Evolutionary conservation across 2,113 vertebrate species (phyloP).

Genomic region (Baryphthengus martii): DNA sequence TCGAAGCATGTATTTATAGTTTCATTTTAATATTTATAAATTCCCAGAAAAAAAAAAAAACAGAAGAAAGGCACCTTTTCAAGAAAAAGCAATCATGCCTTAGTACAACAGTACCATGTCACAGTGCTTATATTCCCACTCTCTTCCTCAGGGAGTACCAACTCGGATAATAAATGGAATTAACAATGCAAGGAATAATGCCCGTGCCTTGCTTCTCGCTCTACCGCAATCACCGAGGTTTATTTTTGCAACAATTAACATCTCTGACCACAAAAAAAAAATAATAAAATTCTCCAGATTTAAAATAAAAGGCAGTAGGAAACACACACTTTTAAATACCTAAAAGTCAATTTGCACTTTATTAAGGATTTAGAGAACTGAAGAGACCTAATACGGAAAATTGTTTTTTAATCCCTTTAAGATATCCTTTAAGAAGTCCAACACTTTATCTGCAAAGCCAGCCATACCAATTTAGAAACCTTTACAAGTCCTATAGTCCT

Average conservation of each 20-base stretch:
- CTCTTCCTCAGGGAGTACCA: constrained; percentile 35
- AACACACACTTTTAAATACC: neutral
- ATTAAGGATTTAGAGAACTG: neutral
- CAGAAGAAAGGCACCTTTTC: neutral
- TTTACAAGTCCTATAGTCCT: neutral
- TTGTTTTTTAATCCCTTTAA: neutral
- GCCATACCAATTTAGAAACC: neutral
- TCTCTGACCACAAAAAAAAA: neutral
- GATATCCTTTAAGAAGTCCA: neutral
- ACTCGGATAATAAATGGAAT: neutral
- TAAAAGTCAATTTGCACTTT: neutral
- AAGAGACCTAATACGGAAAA: neutral
- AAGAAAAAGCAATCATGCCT: constrained; percentile 30
- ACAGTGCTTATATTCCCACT: neutral
- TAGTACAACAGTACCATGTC: neutral
- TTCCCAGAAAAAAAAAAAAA: constrained; percentile 36
- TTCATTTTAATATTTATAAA: constrained; percentile 69
- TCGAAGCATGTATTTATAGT: constrained; percentile 9
- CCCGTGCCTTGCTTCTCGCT: neutral
- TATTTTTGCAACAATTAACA: neutral
- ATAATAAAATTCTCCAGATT: neutral
- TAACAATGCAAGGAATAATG: neutral
- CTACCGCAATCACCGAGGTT: neutral
- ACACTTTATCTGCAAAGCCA: neutral
- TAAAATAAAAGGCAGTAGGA: neutral